Conservation (phyloP, 2,113 vertebrate species). For the Ochotona curzoniae region DNA sequence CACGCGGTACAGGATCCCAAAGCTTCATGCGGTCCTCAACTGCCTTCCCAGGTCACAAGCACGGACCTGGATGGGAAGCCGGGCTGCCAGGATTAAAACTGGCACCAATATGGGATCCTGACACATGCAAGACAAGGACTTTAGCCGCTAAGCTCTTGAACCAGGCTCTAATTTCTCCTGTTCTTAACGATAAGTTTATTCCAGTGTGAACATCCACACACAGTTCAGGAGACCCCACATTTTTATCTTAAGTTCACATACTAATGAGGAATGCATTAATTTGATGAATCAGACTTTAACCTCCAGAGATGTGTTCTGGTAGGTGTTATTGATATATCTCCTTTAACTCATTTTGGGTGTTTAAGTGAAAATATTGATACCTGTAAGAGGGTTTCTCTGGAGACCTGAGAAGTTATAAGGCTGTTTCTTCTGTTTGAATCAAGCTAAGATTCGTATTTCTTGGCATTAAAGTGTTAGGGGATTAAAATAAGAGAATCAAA, state of each 20-base stretch:
- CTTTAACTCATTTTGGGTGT: constrained; percentile 44
- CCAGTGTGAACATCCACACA: constrained; percentile 33
- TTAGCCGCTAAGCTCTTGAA: too few species aligned
- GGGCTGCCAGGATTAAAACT: too few species aligned
- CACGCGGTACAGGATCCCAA: too few species aligned
- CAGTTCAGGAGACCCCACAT: neutral
- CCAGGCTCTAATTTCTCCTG: constrained; percentile 36
- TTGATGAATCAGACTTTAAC: constrained; percentile 42
- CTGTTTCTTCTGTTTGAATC: constrained; percentile 36
- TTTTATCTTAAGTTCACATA: constrained; percentile 60
- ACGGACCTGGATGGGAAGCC: too few species aligned
- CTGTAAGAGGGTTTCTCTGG: constrained; percentile 12
- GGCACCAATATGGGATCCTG: too few species aligned
- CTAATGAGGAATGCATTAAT: constrained; percentile 65
- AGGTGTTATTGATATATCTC: constrained; percentile 41
- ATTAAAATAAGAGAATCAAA: constrained; percentile 51
- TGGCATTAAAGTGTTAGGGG: neutral
- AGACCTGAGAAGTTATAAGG: neutral
- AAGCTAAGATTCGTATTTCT: constrained; percentile 47
- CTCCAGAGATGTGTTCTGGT: constrained; percentile 49
- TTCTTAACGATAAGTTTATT: constrained; percentile 46
- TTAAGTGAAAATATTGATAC: constrained; percentile 67
- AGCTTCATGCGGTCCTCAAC: too few species aligned
- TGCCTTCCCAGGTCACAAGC: too few species aligned
- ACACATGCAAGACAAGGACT: too few species aligned